phyloP scores from a whole-genome alignment of 2,888 invertebrate genomes.

The Lydus trimaculatus region DNA sequence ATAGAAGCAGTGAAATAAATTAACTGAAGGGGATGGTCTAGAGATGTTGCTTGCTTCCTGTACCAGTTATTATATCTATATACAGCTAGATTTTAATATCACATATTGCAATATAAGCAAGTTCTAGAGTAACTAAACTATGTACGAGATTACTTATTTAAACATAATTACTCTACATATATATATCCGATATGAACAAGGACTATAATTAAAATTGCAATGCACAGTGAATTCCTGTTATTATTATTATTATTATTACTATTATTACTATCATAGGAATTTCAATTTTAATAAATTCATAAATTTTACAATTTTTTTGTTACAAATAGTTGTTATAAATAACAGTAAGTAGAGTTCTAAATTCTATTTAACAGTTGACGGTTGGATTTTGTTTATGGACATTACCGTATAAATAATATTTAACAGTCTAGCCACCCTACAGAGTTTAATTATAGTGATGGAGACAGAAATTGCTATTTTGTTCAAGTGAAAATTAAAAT shows the following conservation, averaged over 20 bases:
- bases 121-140: neutral
- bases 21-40: too few relatives aligned
- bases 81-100: neutral
- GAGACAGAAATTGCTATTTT: conserved; percentile 26
- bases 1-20: too few relatives aligned
- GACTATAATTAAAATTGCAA: neutral
- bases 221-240: neutral
- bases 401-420: conserved; percentile 4
- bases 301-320: neutral
- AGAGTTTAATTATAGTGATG: conserved; percentile 30
- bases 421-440: conserved; percentile 13
- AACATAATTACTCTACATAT: neutral
- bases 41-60: neutral
- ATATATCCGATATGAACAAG: neutral
- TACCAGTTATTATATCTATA: neutral
- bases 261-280: neutral
- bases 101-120: neutral
- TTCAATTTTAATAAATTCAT: neutral
- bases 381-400: neutral
- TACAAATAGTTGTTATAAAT: neutral
- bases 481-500: conserved; percentile 24
- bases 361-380: neutral
- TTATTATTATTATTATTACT: neutral
- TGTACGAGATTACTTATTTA: neutral
- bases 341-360: neutral